These are phyloP conservation scores for Palythoa heliodiscus DNA, from an alignment of 92 coral and sea anemone genomes.

Conservation along the genomic window DNA sequence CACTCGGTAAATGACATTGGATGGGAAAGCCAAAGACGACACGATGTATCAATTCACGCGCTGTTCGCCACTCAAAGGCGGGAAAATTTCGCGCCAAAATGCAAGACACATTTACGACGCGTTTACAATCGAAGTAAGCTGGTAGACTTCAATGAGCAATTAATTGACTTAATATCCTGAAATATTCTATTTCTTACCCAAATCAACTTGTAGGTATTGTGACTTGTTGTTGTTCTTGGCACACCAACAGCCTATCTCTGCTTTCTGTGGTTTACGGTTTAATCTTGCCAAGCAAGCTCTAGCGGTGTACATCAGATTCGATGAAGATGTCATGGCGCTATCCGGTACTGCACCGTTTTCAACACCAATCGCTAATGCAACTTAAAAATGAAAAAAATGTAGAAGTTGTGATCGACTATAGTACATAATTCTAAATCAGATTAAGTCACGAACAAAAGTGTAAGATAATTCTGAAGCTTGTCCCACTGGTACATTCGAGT, in stretches of 20 bases:
- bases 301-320: conserved; percentile 60
- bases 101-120: no score
- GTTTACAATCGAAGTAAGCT: no score
- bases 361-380: conserved; percentile 48
- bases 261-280: conserved; percentile 20
- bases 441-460: no score
- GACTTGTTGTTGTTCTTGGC: conserved; percentile 62
- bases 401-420: background rate
- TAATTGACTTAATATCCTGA: no score
- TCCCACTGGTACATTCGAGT: no score
- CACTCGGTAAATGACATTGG: no score
- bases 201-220: conserved; percentile 70
- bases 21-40: no score
- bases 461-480: no score
- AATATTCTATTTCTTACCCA: conserved; percentile 45
- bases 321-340: conserved; percentile 66
- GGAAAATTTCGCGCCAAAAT: no score
- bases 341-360: conserved; percentile 55
- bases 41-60: no score
- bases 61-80: no score
- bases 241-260: conserved; percentile 69
- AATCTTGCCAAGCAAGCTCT: conserved; percentile 61
- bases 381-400: conserved; percentile 22
- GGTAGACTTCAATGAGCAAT: no score
- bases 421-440: background rate